These are phyloP conservation scores for Pristionchus arcanus DNA, from an alignment of 2,888 invertebrate species.

Conservation along the genomic window DNA sequence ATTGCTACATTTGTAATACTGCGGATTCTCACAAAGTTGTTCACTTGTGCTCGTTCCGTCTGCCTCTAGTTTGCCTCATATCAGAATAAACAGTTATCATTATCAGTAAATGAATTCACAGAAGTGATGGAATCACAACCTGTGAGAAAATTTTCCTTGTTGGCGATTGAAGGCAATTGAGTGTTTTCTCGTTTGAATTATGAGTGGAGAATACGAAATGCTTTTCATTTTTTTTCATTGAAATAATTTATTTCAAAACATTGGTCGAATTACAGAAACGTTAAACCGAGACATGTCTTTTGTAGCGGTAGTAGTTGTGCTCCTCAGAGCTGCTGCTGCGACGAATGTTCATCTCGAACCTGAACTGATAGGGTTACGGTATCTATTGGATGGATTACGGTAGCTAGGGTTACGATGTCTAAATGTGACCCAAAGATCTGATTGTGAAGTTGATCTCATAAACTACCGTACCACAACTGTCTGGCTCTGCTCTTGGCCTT, in stretches of 20 bases:
- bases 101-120: neutral
- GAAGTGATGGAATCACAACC: too few species aligned
- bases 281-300: neutral
- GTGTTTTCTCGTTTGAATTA: too few species aligned
- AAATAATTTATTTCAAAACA: too few species aligned
- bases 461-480: slow-evolving; percentile 44
- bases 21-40: neutral
- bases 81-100: slow-evolving; percentile 31
- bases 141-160: too few species aligned
- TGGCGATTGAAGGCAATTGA: too few species aligned
- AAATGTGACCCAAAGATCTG: slow-evolving; percentile 8
- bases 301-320: neutral
- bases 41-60: slow-evolving; percentile 9
- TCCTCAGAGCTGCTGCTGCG: slow-evolving; percentile 14
- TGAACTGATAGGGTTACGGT: neutral
- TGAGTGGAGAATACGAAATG: too few species aligned
- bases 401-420: neutral
- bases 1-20: neutral
- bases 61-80: slow-evolving; percentile 22
- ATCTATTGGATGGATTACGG: too few species aligned
- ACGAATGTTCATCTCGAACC: slow-evolving; percentile 42
- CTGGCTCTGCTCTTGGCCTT: neutral
- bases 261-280: too few species aligned
- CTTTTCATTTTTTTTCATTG: too few species aligned
- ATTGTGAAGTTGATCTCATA: neutral